Conservation (phyloP, 2,888 invertebrate genomes). For the Melieria crassipennis region DNA sequence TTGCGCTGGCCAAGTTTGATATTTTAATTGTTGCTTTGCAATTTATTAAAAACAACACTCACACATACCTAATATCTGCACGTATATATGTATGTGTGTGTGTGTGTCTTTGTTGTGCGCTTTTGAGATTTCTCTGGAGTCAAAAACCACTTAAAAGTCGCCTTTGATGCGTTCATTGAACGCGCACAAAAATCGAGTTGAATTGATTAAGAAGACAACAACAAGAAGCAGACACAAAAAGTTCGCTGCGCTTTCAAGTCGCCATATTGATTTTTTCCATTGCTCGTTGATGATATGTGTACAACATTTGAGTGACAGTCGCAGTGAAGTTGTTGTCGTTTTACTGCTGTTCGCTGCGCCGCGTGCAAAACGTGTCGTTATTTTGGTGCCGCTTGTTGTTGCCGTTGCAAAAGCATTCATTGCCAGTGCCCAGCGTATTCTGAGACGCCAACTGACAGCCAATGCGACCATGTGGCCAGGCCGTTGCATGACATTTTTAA, state of each 20-base stretch:
- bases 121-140: too few relatives aligned
- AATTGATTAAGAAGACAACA: not conserved
- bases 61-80: not conserved
- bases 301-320: constrained; percentile 10
- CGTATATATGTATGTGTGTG: not conserved
- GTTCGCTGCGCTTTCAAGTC: constrained; percentile 12
- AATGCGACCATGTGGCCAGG: constrained; percentile 36
- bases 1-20: too few relatives aligned
- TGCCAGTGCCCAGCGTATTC: too few relatives aligned
- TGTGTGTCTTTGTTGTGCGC: not conserved
- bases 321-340: constrained; percentile 13
- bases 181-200: not conserved
- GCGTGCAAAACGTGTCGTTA: not conserved
- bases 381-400: too few relatives aligned
- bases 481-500: constrained; percentile 42
- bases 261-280: constrained; percentile 11
- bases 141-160: too few relatives aligned
- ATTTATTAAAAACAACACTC: not conserved
- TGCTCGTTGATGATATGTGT: not conserved
- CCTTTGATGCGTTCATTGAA: too few relatives aligned
- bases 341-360: not conserved
- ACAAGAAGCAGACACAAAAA: too few relatives aligned
- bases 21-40: too few relatives aligned
- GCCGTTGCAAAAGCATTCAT: too few relatives aligned
- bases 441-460: not conserved